Base-by-base conservation (phyloP, 1,140 invertebrate genomes). In the Aphidius gifuensis region DNA sequence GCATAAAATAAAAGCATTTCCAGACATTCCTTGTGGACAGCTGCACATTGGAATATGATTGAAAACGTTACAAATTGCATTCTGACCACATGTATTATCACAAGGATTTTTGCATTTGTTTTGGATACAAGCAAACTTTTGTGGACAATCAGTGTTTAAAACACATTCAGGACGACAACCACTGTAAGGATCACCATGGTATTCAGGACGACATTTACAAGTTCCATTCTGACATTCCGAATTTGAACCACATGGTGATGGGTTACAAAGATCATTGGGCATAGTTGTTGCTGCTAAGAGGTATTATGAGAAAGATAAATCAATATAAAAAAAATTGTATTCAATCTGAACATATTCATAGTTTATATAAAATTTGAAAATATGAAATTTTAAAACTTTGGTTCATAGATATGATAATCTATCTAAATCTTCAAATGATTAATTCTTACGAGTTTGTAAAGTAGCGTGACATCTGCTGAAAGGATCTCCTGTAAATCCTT, bases 161-260 rank as follows among this genome's bases (percentile, higher is more conserved):
- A 79, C 84, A 76, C 85, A 90, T 78, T 90, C 88, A 6, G 88
- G 82, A 70, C 85, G 73, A 73, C 88, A 90, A 23, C 86, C 85
- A 75, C 87, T 84, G 64, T 89, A 89, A n/a, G 89, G 88, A 74
- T 90, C 86, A 50, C 89, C 89, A 68, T 87, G 82, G 71, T 88
- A 89, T 58, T 86, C 84, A 32, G 85, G 78, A 42, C 85, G 66
- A 71, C 88, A 91, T 21, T 75, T 80, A 71, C 89, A 91, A 38
- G 86, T 83, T 44, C 87, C 87, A 50, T 84, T 86, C 11, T 66
- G 44, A 87, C 87, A 75, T 90, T 90, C 16, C 6, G 50, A 23
- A 40, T 53, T 53, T 53, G 85, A 69, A 53, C 89, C 89, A 74
- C 89, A 91, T 3, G 88, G 88, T n/a, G 86, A 88, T 42, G 88